Conservation (phyloP, 1,140 invertebrate species). For the Drosophila tristis region DNA sequence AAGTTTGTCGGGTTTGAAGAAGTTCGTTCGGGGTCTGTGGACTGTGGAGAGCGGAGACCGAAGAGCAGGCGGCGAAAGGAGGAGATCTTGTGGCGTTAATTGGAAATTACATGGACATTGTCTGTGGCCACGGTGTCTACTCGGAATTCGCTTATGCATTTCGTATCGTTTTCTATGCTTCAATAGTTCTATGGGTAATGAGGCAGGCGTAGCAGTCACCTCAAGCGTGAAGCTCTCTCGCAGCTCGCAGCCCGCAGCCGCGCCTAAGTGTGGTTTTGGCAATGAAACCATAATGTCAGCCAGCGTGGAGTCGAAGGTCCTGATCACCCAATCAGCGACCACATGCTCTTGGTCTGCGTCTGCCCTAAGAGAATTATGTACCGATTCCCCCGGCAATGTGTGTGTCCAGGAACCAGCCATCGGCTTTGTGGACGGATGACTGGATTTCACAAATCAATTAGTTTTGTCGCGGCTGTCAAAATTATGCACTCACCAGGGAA, state of each 20-base stretch:
- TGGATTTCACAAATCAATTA: constrained; percentile 29
- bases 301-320: constrained; percentile 60
- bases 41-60: not conserved
- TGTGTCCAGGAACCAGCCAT: constrained; percentile 21
- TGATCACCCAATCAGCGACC: constrained; percentile 59
- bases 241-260: constrained; percentile 7
- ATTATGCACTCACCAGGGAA: constrained; percentile 34
- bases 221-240: constrained; percentile 63
- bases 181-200: constrained; percentile 33
- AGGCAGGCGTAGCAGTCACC: constrained; percentile 40
- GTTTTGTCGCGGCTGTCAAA: constrained; percentile 8
- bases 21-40: constrained; percentile 5
- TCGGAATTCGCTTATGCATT: constrained; percentile 59
- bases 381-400: constrained; percentile 8
- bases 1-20: constrained; percentile 29
- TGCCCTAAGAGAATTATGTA: not conserved
- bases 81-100: constrained; percentile 78
- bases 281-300: constrained; percentile 79
- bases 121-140: constrained; percentile 68
- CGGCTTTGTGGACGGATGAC: too few relatives aligned
- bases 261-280: constrained; percentile 74
- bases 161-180: constrained; percentile 5
- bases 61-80: constrained; percentile 8
- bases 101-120: constrained; percentile 78
- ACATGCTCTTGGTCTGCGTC: constrained; percentile 43